Percentiles rank a stretch among this genome's conserved stretches.
phyloP scores from a whole-genome alignment of 2,113 vertebrate species.

The Lampris megalopsis region DNA sequence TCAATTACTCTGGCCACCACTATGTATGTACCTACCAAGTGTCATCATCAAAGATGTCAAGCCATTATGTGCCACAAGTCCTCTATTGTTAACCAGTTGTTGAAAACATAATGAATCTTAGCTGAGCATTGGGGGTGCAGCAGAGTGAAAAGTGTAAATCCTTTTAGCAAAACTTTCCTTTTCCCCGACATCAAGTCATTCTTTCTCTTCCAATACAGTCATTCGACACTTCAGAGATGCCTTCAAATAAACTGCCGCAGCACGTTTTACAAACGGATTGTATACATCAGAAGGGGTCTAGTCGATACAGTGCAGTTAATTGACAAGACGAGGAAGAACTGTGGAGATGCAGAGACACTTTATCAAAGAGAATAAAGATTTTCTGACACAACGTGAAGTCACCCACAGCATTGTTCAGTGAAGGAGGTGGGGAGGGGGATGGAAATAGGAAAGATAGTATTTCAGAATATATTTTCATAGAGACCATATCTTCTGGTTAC shows the following conservation, averaged over 20 bases:
- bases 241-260: constrained; percentile 14
- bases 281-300: constrained; percentile 1
- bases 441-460: not conserved
- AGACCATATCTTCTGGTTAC: not conserved
- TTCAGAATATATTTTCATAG: not conserved
- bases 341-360: constrained; percentile 3
- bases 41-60: constrained; percentile 44
- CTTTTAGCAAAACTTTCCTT: constrained; percentile 23
- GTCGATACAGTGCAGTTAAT: constrained; percentile 27
- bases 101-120: constrained; percentile 51
- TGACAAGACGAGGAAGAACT: constrained; percentile 22
- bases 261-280: constrained; percentile 16
- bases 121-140: constrained; percentile 28
- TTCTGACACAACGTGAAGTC: constrained; percentile 9
- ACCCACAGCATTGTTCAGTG: not conserved
- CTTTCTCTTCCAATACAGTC: not conserved
- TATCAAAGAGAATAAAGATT: constrained; percentile 32
- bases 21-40: constrained; percentile 68
- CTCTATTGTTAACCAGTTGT: constrained; percentile 24
- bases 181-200: constrained; percentile 4
- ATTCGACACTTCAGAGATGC: not conserved
- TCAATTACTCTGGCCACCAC: constrained; percentile 72
- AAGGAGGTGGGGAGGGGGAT: not conserved
- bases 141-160: constrained; percentile 22
- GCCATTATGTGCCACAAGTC: constrained; percentile 37